A percentile compares a stretch with the other conserved stretches of the same genome.
Evolutionary conservation across 2,113 vertebrate species (phyloP).

Genomic region (Callopanchax toddi): DNA sequence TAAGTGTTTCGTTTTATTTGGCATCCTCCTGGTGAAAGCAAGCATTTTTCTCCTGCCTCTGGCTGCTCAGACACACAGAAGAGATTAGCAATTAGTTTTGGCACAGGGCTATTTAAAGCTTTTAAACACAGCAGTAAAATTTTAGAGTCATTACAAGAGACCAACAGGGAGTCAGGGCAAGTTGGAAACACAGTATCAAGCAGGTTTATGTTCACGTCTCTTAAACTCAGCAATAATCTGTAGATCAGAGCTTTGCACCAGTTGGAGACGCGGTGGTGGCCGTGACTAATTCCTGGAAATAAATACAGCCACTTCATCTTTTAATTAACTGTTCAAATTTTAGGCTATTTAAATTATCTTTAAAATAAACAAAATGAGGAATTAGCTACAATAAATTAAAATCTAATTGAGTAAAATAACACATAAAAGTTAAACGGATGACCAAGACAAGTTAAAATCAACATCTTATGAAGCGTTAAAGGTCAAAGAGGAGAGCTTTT

Average conservation of each 20-base stretch:
- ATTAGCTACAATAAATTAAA: too few species aligned
- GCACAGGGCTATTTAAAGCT: slow-evolving; percentile 45
- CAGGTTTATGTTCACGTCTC: slow-evolving; percentile 39
- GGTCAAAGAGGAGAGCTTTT: too few species aligned
- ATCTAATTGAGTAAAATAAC: too few species aligned
- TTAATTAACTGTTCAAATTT: too few species aligned
- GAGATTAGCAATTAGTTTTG: slow-evolving; percentile 44
- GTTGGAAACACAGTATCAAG: slow-evolving; percentile 6
- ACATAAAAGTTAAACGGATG: too few species aligned
- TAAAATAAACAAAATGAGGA: too few species aligned
- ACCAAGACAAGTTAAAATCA: too few species aligned
- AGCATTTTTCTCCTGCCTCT: not conserved
- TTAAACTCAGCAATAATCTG: slow-evolving; percentile 48
- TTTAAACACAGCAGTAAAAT: slow-evolving; percentile 55
- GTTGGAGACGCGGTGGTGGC: not conserved
- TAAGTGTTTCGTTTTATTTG: slow-evolving; percentile 1
- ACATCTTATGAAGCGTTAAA: too few species aligned
- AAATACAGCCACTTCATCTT: too few species aligned
- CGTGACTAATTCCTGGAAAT: not conserved
- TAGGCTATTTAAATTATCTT: not conserved
- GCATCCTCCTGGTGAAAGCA: not conserved
- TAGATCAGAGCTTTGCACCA: slow-evolving; percentile 3
- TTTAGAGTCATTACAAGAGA: slow-evolving; percentile 45
- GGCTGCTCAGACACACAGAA: not conserved
- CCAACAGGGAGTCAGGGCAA: slow-evolving; percentile 24